Evolutionary conservation across 2,113 vertebrate species (phyloP), one percentile per base, ranked within the genome.

Genomic region (Leucoraja erinaceus): DNA sequence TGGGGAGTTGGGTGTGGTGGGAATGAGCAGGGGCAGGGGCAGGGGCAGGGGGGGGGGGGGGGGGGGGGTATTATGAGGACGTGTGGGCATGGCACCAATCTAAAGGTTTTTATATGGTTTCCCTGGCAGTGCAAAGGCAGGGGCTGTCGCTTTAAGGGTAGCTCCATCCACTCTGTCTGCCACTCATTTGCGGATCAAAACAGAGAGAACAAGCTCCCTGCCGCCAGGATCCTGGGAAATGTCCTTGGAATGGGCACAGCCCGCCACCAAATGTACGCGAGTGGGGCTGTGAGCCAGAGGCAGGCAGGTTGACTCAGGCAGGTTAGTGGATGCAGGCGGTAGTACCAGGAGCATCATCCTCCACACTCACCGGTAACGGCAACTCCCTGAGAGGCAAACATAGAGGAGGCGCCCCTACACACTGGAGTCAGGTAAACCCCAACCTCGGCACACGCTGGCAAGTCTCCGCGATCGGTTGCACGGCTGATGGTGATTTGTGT

Each of bases 111-210:
- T 22, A 25, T 25, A 10, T 25, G 47, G 22, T 16, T 63, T 61
- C 7, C 12, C 61, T 66, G 12, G 28, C 83, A 31, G 28, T n/a
- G 25, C 22, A 84, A 84, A n/a, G 28, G 20, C 33, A 72, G n/a
- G 61, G 59, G n/a, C 54, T 88, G 59, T 88, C n/a, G 28, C 83
- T 88, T 88, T 88, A 88, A 88, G 59, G 56, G 59, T 28, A 88
- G 28, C 25, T 8, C 59, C n/a, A 31, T n/a, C 12, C 25, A 16
- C 59, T 66, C 5, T n/a, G 14, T 63, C 83, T n/a, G 28, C 56
- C 28, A 88, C 59, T 16, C 83, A 28, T 88, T 56, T 31, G 28
- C 59, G 28, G 59, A 88, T 88, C 83, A 56, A 63, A 31, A 63
- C 14, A 66, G n/a, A 88, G 59, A 63, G 83, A 88, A 3, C 11